phyloP scores from a whole-genome alignment of 2,888 invertebrate genomes.

The Campaea margaritaria region DNA sequence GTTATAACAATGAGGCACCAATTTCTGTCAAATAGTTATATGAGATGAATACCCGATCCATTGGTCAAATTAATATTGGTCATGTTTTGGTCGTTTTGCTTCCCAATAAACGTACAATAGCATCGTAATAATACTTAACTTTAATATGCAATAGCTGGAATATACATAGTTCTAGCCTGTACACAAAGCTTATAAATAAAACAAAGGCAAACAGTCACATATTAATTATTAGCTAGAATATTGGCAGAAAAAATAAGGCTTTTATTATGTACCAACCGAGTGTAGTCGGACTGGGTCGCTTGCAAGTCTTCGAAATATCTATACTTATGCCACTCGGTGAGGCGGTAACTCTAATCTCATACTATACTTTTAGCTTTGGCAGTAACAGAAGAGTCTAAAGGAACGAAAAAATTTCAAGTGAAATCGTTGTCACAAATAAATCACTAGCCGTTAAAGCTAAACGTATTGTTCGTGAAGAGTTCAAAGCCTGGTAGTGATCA shows the following conservation, averaged over 20 bases:
- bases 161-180: constrained; percentile 1
- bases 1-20: constrained; percentile 33
- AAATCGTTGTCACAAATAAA: background rate
- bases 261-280: background rate
- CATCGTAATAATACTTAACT: no score
- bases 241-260: constrained; percentile 1
- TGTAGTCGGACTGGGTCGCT: constrained; percentile 9
- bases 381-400: no score
- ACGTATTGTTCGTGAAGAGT: background rate
- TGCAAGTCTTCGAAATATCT: background rate
- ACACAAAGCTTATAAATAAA: background rate
- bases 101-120: no score
- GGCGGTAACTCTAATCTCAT: background rate
- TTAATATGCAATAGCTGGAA: no score
- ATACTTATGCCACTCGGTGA: background rate
- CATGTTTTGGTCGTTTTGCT: background rate
- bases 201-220: no score
- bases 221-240: background rate
- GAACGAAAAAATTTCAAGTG: no score
- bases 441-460: background rate
- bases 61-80: no score
- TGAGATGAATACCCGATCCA: background rate
- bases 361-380: constrained; percentile 2
- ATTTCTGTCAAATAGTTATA: constrained; percentile 1
- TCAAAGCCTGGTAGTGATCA: background rate